Base-by-base conservation (phyloP, 2,888 invertebrate species). In the Rotaria magnacalcarata region DNA sequence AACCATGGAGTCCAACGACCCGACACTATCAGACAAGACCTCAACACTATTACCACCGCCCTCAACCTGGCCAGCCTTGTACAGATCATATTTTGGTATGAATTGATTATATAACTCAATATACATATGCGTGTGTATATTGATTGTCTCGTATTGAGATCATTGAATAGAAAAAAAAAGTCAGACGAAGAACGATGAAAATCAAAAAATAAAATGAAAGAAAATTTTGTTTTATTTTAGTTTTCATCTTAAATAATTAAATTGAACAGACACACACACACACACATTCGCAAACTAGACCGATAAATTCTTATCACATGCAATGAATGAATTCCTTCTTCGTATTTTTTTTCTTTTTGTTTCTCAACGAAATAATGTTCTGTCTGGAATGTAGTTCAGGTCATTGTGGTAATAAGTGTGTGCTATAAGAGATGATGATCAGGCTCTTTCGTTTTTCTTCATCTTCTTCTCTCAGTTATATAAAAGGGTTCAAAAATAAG, bases 361-460 rank as follows among this genome's bases (percentile, higher is more conserved):
- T 67, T 67, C 67, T 67, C 67, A 14, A 67, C 67, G 67, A 67
- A 67, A 67, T 34, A 67, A 67, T 67, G 67, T 67, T 4, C 34
- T 67, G 67, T 67, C 67, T 67, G 67, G 67, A 67, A 67, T 67
- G 67, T 67, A 41, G 67, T 67, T 67, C 67, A 67, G 67, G 67
- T 67, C 67, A 67, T 67, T 67, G 67, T 67, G 34, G 67, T 67
- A 67, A 67, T 67, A 67, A 67, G 67, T 67, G 27, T 67, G 34
- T 67, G 67, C 34, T 67, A 67, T 67, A 67, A 27, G 67, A 67
- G 67, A 67, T 27, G 67, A 67, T 67, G 67, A 67, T 67, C 34
- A 67, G 34, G 16, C 67, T 34, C 67, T 27, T 67, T 67, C 34
- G 34, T 67, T 16, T 34, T 67, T 67, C 34, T 27, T 34, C 34